Evolutionary conservation across 2,888 invertebrate genomes (phyloP).

Genomic region (Catocala fraxini): DNA sequence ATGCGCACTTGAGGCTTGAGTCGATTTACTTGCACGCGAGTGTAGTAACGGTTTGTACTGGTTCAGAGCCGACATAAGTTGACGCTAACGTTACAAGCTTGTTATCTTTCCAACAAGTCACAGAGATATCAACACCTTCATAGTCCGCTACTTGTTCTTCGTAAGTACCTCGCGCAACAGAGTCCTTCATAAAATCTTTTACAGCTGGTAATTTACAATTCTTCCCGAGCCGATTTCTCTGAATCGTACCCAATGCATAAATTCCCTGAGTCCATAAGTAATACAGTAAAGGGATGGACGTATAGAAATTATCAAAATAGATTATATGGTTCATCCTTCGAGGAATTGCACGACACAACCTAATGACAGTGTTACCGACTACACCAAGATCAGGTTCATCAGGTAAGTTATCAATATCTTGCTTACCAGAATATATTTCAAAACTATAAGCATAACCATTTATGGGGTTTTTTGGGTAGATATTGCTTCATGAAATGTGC

Average conservation of each 20-base stretch:
- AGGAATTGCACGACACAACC: too few relatives aligned
- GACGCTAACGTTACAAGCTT: slow-evolving; percentile 47
- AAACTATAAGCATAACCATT: too few relatives aligned
- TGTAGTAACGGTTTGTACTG: slow-evolving; percentile 30
- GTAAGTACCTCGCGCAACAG: slow-evolving; percentile 27
- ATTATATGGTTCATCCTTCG: too few relatives aligned
- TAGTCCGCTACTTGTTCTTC: slow-evolving; percentile 24
- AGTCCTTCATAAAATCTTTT: slow-evolving; percentile 20
- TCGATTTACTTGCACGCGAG: too few relatives aligned
- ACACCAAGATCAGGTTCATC: background rate
- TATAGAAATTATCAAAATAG: too few relatives aligned
- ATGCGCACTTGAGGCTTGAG: too few relatives aligned
- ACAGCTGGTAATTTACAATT: slow-evolving; percentile 21
- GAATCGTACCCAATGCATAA: slow-evolving; percentile 26
- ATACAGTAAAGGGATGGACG: too few relatives aligned
- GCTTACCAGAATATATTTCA: too few relatives aligned
- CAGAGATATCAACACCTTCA: slow-evolving; percentile 24
- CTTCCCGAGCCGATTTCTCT: slow-evolving; percentile 33
- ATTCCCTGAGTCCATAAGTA: too few relatives aligned
- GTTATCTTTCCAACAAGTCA: slow-evolving; percentile 45
- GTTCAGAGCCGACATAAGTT: slow-evolving; percentile 48
- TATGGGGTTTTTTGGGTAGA: background rate
- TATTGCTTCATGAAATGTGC: slow-evolving; percentile 23
- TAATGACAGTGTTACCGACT: too few relatives aligned
- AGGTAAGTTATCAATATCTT: background rate